These are phyloP conservation scores for Harmothoe impar DNA, from an alignment of 2,888 invertebrate species.

Conservation along the genomic window DNA sequence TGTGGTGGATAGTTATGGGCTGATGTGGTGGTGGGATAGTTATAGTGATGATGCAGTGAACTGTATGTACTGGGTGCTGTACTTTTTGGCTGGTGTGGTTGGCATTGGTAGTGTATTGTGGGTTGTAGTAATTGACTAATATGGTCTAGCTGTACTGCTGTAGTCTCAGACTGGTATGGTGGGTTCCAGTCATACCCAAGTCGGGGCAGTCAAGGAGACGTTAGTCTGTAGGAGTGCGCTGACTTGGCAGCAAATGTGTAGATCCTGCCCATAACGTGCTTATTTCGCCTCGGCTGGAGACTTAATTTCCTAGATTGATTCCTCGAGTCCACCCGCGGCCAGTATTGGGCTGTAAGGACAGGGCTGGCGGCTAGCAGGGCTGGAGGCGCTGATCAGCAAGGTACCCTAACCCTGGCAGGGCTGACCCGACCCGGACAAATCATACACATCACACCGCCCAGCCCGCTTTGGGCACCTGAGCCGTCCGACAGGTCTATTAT, in stretches of 20 bases:
- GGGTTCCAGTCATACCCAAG: too few species aligned
- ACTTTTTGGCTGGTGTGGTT: too few species aligned
- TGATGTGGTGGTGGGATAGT: too few species aligned
- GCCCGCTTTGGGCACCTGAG: not conserved
- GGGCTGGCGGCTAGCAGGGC: not conserved
- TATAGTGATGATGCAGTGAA: too few species aligned
- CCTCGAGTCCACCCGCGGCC: not conserved
- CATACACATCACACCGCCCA: not conserved
- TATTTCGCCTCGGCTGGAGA: not conserved
- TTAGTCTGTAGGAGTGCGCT: not conserved
- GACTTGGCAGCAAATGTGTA: not conserved
- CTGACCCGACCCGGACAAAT: conserved; percentile 1
- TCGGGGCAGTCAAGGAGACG: too few species aligned
- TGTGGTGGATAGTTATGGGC: too few species aligned
- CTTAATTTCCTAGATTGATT: conserved; percentile 34
- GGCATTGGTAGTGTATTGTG: too few species aligned
- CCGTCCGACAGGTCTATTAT: not conserved
- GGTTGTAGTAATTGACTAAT: too few species aligned
- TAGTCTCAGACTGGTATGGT: too few species aligned
- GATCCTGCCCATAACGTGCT: not conserved
- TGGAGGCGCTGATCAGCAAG: not conserved
- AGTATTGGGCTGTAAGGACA: not conserved
- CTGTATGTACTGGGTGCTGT: too few species aligned
- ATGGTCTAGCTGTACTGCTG: too few species aligned
- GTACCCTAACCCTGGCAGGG: not conserved